phyloP scores from a whole-genome alignment of 2,888 invertebrate species.

The Patella ulyssiponensis region DNA sequence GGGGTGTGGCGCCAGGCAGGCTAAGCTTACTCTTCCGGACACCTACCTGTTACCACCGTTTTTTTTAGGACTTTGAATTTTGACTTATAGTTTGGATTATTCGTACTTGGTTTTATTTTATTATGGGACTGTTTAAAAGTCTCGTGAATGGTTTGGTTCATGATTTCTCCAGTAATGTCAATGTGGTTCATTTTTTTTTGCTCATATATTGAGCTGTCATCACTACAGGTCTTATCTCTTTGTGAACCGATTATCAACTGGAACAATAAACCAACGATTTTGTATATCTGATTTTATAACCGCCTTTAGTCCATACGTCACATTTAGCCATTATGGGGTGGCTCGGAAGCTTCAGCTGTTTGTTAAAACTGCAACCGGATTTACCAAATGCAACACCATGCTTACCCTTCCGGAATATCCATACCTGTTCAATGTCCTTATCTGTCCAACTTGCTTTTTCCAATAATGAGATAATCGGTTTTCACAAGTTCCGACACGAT shows the following conservation, averaged over 20 bases:
- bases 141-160: no score
- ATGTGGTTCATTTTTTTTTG: no score
- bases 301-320: background rate
- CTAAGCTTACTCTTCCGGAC: no score
- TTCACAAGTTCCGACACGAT: background rate
- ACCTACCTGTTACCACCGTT: no score
- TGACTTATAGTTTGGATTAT: no score
- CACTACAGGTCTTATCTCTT: no score
- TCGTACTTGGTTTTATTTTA: no score
- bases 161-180: no score
- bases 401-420: background rate
- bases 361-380: background rate
- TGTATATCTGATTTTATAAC: background rate
- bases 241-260: background rate
- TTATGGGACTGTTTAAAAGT: no score
- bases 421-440: background rate
- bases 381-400: background rate
- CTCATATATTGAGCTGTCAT: no score
- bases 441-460: background rate
- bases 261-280: background rate
- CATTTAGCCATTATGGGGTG: background rate
- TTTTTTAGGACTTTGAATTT: no score
- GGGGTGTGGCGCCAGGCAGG: no score
- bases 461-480: background rate
- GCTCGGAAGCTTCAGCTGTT: background rate